Percentiles rank a stretch among this genome's conserved stretches.
phyloP scores from a whole-genome alignment of 2,888 invertebrate species.

The Rhingia rostrata region DNA sequence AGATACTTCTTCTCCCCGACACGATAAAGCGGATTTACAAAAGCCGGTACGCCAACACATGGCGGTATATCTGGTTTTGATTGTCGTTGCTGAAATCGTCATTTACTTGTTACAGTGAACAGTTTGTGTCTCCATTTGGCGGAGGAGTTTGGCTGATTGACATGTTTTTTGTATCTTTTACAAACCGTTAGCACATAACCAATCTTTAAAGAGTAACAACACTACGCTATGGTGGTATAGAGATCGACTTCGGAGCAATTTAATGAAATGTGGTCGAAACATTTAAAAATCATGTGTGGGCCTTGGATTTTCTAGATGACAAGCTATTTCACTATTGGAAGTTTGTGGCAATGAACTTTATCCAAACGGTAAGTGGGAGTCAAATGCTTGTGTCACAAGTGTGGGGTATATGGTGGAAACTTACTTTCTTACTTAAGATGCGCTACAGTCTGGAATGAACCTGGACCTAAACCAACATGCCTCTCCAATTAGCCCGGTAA shows the following conservation, averaged over 20 bases:
- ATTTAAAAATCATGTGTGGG: conserved; percentile 6
- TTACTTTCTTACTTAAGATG: no score
- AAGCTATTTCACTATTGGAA: background rate
- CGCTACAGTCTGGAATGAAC: no score
- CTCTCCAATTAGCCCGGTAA: no score
- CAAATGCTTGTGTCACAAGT: background rate
- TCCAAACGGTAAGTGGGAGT: conserved; percentile 13
- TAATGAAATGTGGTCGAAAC: background rate
- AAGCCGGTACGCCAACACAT: conserved; percentile 15
- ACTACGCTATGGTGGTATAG: background rate
- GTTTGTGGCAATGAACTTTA: conserved; percentile 37
- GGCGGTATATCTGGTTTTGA: background rate
- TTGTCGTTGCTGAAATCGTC: conserved; percentile 3
- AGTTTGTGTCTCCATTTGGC: background rate
- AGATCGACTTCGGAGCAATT: background rate
- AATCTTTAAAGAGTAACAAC: background rate
- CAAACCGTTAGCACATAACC: background rate
- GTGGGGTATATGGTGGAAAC: no score
- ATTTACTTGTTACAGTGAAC: background rate
- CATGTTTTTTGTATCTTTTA: background rate
- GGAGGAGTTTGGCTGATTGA: conserved; percentile 2
- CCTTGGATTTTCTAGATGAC: background rate
- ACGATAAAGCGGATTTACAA: conserved; percentile 10
- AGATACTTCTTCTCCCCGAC: background rate
- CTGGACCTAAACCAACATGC: no score